Base-by-base conservation (phyloP, 1,140 invertebrate genomes). In the Papilio glaucus region DNA sequence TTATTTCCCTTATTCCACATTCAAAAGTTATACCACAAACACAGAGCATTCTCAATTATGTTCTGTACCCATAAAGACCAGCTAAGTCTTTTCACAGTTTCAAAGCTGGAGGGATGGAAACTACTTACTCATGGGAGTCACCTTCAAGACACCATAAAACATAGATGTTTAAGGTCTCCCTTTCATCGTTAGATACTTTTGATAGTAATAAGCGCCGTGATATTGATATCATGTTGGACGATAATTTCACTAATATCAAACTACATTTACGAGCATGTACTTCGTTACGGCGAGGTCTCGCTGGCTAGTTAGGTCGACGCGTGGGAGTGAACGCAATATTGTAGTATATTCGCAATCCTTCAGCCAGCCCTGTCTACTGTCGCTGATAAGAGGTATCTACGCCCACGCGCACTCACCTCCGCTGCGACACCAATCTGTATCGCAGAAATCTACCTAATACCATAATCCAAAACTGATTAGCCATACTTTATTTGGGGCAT, bases 321-420 rank as follows among this genome's bases (percentile, higher is more conserved):
- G 49, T 57, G 49, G 49, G 49, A 57, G 49, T 10, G 21, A 4
- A 21, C 21, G 15, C 15, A 57, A 2, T 57, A 24, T n/a, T 49
- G 21, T 24, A 57, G 18, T 57, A 10, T 18, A 13, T 41, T 13
- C 12, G 8, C 49, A 26, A 13, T 57, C 12, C 9, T 21, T 57
- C 29, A 33, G 29, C 18, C 49, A 24, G 49, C 45, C 45, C 38
- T 15, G 45, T 18, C 45, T 49, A 21, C 45, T 1, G 12, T 15
- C 45, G 49, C 21, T 57, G 49, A 57, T 57, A 57, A 57, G 9
- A 24, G 18, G n/a, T 57, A 57, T 53, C 49, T 24, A 9, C 49
- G 21, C 49, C 49, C 12, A 57, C 49, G 49, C 10, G 49, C 49
- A 53, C 49, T 57, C 24, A 57, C 49, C 49, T 57, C 8, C 45